A percentile compares a stretch with the other conserved stretches of the same genome.
Evolutionary conservation across 2,797 vertebrate genomes (phyloP).

Genomic region (Oceanodroma leucorhoa): DNA sequence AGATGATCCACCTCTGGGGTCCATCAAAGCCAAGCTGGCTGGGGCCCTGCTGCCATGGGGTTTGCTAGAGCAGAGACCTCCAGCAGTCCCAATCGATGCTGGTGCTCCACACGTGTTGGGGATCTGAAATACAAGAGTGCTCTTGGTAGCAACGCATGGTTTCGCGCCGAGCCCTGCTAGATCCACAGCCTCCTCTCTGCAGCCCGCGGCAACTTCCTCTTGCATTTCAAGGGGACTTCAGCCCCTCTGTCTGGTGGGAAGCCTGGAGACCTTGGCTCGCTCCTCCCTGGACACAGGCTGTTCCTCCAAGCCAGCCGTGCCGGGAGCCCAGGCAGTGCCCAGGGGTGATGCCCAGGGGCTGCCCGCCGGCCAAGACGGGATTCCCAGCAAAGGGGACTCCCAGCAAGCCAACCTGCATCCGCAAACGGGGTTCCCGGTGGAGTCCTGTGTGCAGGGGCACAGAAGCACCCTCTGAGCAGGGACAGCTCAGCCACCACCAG

Average conservation of each 20-base stretch:
- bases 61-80: not conserved
- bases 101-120: not conserved
- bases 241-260: not conserved
- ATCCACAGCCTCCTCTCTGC: not conserved
- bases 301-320: not conserved
- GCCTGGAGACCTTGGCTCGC: not conserved
- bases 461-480: rapidly evolving
- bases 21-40: not conserved
- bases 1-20: not conserved
- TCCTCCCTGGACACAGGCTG: not conserved
- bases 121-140: not conserved
- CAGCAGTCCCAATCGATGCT: rapidly evolving
- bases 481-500: not conserved
- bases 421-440: rapidly evolving
- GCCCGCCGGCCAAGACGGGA: rapidly evolving
- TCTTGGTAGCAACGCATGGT: rapidly evolving
- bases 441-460: not conserved
- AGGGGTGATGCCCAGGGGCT: not conserved
- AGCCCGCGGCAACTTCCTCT: not conserved
- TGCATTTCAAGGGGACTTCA: not conserved
- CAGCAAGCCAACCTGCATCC: not conserved
- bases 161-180: not conserved
- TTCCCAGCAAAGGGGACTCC: not conserved
- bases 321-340: not conserved
- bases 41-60: not conserved